phyloP scores from a whole-genome alignment of 53 echinoderm and acorn worm species.

The Henricia sp. region DNA sequence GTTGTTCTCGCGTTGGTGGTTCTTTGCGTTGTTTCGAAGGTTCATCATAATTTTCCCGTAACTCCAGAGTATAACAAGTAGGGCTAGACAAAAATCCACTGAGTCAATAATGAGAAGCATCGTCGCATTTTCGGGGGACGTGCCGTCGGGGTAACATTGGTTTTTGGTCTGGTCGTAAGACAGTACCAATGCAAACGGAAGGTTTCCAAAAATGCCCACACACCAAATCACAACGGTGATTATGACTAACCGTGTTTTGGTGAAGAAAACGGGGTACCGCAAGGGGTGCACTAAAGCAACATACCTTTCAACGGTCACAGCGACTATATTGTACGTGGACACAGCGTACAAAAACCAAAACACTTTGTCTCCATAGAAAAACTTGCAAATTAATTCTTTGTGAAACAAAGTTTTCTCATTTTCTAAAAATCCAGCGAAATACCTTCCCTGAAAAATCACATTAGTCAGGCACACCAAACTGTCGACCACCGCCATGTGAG shows the following conservation, averaged over 20 bases:
- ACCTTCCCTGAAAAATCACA: background rate
- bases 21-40: background rate
- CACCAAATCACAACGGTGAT: background rate
- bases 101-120: too few relatives aligned
- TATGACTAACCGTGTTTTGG: too few relatives aligned
- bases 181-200: background rate
- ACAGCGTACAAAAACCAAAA: constrained; percentile 7
- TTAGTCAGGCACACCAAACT: constrained; percentile 3
- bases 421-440: background rate
- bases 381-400: background rate
- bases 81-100: background rate
- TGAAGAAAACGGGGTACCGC: too few relatives aligned
- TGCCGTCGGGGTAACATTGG: background rate
- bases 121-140: background rate
- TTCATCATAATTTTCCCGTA: constrained; percentile 11
- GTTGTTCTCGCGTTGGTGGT: constrained; percentile 10
- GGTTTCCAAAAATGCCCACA: background rate
- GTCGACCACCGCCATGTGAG: constrained; percentile 29
- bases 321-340: constrained; percentile 12
- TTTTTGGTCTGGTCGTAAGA: background rate
- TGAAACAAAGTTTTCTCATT: background rate
- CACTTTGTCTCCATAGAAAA: background rate
- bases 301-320: constrained; percentile 16
- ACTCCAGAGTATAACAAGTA: constrained; percentile 3
- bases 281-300: too few relatives aligned